phyloP scores from a whole-genome alignment of 1,140 invertebrate genomes.

The Scaptomyza graminum region DNA sequence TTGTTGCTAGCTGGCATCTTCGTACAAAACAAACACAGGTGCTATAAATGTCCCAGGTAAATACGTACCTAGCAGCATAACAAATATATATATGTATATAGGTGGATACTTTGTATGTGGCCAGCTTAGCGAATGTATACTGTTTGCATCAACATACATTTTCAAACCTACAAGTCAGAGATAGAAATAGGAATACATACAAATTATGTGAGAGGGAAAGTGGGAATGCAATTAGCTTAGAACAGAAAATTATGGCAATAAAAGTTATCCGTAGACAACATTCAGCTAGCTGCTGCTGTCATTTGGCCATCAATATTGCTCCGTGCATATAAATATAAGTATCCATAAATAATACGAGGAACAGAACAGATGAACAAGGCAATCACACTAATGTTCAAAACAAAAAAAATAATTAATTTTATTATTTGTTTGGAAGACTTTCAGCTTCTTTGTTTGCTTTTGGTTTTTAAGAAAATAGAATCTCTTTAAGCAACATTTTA shows the following conservation, averaged over 20 bases:
- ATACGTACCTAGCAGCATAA: slow-evolving; percentile 15
- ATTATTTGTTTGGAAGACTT: no score
- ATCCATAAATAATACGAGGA: not conserved
- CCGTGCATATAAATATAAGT: not conserved
- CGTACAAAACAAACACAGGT: slow-evolving; percentile 31
- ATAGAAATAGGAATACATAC: not conserved
- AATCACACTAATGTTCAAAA: not conserved
- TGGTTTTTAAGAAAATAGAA: no score
- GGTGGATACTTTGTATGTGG: not conserved
- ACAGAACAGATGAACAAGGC: not conserved
- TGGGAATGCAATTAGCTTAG: slow-evolving; percentile 18
- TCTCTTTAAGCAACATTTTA: no score
- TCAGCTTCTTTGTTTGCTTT: no score
- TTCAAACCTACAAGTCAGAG: not conserved
- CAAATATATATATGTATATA: slow-evolving; percentile 11
- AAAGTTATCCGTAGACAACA: not conserved
- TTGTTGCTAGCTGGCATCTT: slow-evolving; percentile 25
- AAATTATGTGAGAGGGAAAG: not conserved
- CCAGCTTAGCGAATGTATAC: slow-evolving; percentile 6
- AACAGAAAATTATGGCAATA: slow-evolving; percentile 14
- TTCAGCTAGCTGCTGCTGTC: not conserved
- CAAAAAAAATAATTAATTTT: not conserved
- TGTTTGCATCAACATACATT: slow-evolving; percentile 4
- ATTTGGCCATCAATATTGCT: not conserved
- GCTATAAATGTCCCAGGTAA: slow-evolving; percentile 37